Evolutionary conservation across 2,797 vertebrate genomes (phyloP).

Genomic region (Heterohyrax brucei): DNA sequence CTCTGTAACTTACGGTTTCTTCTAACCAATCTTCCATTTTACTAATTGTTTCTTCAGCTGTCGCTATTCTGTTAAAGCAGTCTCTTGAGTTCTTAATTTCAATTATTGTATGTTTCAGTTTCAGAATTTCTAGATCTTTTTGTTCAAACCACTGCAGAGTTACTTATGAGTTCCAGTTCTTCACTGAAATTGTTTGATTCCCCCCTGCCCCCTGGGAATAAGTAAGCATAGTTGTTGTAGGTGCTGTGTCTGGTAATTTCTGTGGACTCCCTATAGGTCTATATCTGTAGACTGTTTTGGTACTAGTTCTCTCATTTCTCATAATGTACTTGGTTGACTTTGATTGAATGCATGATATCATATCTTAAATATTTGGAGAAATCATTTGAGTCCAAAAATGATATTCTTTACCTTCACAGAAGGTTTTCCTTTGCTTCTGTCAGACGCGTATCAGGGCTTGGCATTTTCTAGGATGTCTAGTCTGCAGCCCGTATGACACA

Average conservation of each 20-base stretch:
- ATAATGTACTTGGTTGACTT: neutral
- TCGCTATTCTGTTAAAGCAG: neutral
- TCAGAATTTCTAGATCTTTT: neutral
- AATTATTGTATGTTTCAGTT: neutral
- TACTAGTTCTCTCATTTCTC: neutral
- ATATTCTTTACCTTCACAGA: neutral
- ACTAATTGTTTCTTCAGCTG: neutral
- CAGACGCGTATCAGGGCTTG: neutral
- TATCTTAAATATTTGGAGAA: neutral
- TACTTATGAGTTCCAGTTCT: neutral
- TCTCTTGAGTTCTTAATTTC: neutral
- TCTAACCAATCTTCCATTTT: neutral
- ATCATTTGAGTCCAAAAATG: neutral
- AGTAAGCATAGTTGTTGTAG: neutral
- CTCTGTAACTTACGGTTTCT: neutral
- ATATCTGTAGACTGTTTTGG: neutral
- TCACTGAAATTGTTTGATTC: neutral
- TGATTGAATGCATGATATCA: neutral
- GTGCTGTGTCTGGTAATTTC: neutral
- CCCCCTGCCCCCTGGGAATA: neutral
- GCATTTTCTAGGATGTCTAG: neutral
- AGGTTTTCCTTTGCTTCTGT: neutral
- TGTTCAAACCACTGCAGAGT: neutral
- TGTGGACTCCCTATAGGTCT: neutral
- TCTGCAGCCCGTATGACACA: neutral